Evolutionary conservation across 2,113 vertebrate genomes (phyloP).

Genomic region (Oryzias melastigma): DNA sequence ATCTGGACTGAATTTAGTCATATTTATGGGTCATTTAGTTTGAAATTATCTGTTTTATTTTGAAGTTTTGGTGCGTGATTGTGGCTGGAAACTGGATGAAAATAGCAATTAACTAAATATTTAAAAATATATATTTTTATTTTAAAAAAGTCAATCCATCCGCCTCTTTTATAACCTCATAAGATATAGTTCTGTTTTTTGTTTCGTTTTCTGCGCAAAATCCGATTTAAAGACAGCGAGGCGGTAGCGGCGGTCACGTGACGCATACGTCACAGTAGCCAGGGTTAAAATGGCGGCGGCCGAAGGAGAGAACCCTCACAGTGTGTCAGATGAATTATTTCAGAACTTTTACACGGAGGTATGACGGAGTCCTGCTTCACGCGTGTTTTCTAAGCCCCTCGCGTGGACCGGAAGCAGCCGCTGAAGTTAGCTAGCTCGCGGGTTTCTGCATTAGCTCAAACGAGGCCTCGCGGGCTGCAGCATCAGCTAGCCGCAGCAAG

Average conservation of each 20-base stretch:
- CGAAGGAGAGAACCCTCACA: slow-evolving; percentile 64
- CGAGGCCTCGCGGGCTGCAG: slow-evolving; percentile 19
- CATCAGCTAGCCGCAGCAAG: slow-evolving; percentile 37
- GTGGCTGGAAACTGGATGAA: no score
- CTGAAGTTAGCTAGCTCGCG: accelerated
- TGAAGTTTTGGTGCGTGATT: no score
- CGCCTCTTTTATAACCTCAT: no score
- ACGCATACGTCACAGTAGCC: slow-evolving; percentile 55
- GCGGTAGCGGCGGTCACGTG: slow-evolving; percentile 35
- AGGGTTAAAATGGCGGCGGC: slow-evolving; percentile 74
- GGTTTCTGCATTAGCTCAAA: not conserved
- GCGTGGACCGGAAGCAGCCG: no score
- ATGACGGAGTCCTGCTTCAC: not conserved
- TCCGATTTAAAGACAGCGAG: not conserved
- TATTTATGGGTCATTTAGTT: no score
- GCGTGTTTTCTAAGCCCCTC: accelerated
- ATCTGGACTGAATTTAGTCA: no score
- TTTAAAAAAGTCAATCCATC: no score
- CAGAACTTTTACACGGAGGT: slow-evolving; percentile 79
- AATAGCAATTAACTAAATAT: no score
- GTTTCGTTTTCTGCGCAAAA: no score
- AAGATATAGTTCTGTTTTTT: no score
- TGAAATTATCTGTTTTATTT: no score
- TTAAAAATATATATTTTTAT: no score
- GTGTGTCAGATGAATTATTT: slow-evolving; percentile 76